Conservation (phyloP, 2,797 vertebrate genomes). For the Limnodromus scolopaceus region DNA sequence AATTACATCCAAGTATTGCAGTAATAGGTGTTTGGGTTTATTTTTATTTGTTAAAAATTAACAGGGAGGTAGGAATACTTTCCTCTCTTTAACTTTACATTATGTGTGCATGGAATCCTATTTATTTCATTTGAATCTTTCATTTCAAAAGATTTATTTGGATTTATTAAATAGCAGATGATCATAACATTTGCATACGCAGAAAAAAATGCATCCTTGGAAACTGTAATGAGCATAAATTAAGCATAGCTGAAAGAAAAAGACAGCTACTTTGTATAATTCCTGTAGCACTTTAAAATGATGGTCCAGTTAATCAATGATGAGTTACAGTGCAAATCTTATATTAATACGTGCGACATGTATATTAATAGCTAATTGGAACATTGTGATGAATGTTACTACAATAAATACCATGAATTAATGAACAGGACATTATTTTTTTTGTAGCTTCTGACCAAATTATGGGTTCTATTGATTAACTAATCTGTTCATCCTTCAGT, state of each 20-base stretch:
- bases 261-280: constrained; percentile 25
- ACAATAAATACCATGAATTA: background rate
- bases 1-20: background rate
- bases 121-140: background rate
- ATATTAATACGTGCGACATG: background rate
- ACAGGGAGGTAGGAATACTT: background rate
- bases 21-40: background rate
- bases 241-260: background rate
- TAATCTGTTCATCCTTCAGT: constrained; percentile 15
- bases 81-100: background rate
- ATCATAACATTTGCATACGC: background rate
- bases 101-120: background rate
- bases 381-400: constrained; percentile 4
- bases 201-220: constrained; percentile 29
- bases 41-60: background rate
- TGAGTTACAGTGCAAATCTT: constrained; percentile 17
- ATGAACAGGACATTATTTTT: background rate
- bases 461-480: constrained; percentile 27
- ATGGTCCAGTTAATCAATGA: constrained; percentile 16
- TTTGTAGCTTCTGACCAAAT: background rate
- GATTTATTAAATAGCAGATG: constrained; percentile 31
- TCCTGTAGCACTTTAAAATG: constrained; percentile 22
- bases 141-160: background rate
- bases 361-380: constrained; percentile 36
- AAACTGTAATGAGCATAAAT: constrained; percentile 16